Evolutionary conservation across 2,113 vertebrate genomes (phyloP), one percentile per base, ranked within the genome.

Genomic region (Lontra canadensis): DNA sequence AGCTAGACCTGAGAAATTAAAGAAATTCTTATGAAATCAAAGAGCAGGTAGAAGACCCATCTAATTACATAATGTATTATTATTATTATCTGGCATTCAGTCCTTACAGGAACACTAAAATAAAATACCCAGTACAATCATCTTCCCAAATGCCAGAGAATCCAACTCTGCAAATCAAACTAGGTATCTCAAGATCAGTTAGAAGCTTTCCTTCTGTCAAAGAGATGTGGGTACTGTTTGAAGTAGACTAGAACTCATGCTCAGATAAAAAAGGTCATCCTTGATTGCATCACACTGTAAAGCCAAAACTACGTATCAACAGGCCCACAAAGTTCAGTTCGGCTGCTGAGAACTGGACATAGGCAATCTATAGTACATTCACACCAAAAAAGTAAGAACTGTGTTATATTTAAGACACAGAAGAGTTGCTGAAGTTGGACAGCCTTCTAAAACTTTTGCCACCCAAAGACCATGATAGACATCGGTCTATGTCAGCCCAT

Each of bases 1-100:
- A 82, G 83, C 63, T 92, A 96, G 87, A 92, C 52, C 59, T 59
- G 44, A 11, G 44, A 47, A 47, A 91, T n/a, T 67, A 97, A 42
- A 95, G 44, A 96, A 92, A 95, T 93, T 96, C 34, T 92, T 67
- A 93, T 39, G 96, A 90, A 97, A 61, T 94, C 61, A 87, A 79
- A 97, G n/a, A 85, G 57, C 20, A 83, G 63, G 52, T 85, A 47
- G 63, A 96, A 96, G 44, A 96, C 23, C 55, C 88, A 67, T 14
- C 31, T 15, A 81, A 86, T 55, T 63, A 94, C 82, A 87, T 59
- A 90, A 73, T 57, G 63, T 39, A 96, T 79, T 61, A 87, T 65
- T 61, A 87, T 65, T 65, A 67, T 52, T 42, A 42, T 42, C 39
- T 65, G 18, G 65, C 25, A 92, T 7, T 67, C 36, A 65, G 88